Evolutionary conservation across 2,797 vertebrate genomes (phyloP).

Genomic region (Notoglanidium macrostoma): DNA sequence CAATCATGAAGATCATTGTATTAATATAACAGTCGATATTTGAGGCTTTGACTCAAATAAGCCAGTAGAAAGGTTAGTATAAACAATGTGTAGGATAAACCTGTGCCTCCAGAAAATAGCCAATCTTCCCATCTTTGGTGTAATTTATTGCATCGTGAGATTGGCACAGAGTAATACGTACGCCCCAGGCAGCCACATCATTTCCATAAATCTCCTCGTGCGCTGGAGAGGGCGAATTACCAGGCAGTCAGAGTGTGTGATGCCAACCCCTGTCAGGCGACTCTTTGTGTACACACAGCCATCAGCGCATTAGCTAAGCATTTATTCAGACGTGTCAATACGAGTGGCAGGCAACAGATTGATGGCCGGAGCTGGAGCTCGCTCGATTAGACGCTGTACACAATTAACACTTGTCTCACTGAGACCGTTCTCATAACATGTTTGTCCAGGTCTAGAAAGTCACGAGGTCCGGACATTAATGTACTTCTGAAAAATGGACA

Average conservation of each 20-base stretch:
- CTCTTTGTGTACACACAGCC: slow-evolving; percentile 39
- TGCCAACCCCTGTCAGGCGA: slow-evolving; percentile 30
- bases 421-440: slow-evolving; percentile 46
- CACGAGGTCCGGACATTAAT: slow-evolving; percentile 52
- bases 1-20: neutral
- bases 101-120: neutral
- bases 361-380: slow-evolving; percentile 39
- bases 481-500: slow-evolving; percentile 52
- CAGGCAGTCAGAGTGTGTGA: slow-evolving; percentile 43
- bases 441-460: slow-evolving; percentile 52
- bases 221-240: slow-evolving; percentile 52
- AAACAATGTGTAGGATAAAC: slow-evolving; percentile 24
- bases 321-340: slow-evolving; percentile 61
- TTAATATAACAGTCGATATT: neutral
- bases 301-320: slow-evolving; percentile 53
- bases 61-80: slow-evolving; percentile 22
- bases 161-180: slow-evolving; percentile 50
- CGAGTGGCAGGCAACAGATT: slow-evolving; percentile 43
- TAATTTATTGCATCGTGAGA: slow-evolving; percentile 42
- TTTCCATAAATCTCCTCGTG: slow-evolving; percentile 51
- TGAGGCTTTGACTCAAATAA: neutral
- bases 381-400: slow-evolving; percentile 48
- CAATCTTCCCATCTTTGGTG: neutral
- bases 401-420: slow-evolving; percentile 48
- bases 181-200: slow-evolving; percentile 33